Evolutionary conservation across 1,140 invertebrate genomes (phyloP), one percentile per base, ranked within the genome.

Genomic region (Limonius californicus): DNA sequence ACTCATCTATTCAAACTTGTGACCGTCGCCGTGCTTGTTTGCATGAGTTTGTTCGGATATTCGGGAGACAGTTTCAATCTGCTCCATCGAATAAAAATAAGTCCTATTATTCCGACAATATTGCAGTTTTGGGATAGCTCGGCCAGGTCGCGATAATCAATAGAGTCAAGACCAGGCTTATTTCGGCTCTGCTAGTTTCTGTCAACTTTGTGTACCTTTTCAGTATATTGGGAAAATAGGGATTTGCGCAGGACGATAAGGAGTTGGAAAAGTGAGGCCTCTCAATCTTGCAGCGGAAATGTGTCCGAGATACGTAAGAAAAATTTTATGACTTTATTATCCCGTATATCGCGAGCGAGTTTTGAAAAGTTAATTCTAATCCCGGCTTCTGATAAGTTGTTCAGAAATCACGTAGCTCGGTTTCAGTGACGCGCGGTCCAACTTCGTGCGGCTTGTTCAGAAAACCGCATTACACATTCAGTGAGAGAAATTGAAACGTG

Each of bases 401-500:
- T 50, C 16, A 21, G 20, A 18, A 50, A 50, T 50, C 45, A 50
- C 45, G 45, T 50, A 50, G n/a, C 16, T 45, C 16, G 42, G 42
- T 45, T 45, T 45, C n/a, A 45, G 42, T 45, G 16, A 45, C 42
- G 42, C 20, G 45, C 14, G 12, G 45, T 50, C 20, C 45, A 18
- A 50, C 45, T 50, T 50, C 16, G 60, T 60, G 61, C 39, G 55
- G 60, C 55, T 45, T 35, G 59, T 39, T 43, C 42, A 1, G 45
- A 19, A 60, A 60, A 57, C 63, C 63, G 59, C 63, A 64, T 64
- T 64, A 64, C 63, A 64, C 59, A 64, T 64, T 64, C 63, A 64
- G 63, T 57, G 63, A 64, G 59, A 53, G 59, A 61, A 64, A 64
- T 64, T 64, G 63, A 64, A 64, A 64, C 63, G 63, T 64, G 63